Base-by-base conservation (phyloP, 2,113 vertebrate genomes). In the Copsychus sechellarum region DNA sequence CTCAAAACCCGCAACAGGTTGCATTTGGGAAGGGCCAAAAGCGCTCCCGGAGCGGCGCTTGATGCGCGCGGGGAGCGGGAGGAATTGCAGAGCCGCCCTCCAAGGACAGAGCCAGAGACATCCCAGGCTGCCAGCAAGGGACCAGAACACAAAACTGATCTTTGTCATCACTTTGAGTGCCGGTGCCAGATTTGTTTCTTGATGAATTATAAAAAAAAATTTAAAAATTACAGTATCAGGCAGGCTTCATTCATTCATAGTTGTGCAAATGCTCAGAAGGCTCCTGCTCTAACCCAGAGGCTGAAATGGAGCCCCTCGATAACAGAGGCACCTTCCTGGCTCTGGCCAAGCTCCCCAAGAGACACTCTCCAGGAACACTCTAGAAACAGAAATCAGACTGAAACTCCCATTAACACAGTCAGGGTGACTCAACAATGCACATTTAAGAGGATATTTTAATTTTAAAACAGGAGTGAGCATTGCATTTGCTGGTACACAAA, bases 1-100 rank as follows among this genome's bases (percentile, higher is more conserved):
- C 71, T 66, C 34, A 17, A 90, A 8, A 24, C 20, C 61, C 23
- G 69, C 96, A 96, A 95, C 93, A 96, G 78, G 94, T 93, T 86
- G 48, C 67, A 26, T 69, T 84, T 34, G 66, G 70, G 71, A 77
- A 92, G 54, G 31, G 34, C 54, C 38, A 24, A 15, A 54, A 66
- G 54, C 28, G 65, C 50, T 81, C 78, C 38, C 12, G 2, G 73
- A 83, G 43, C 0, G n/a, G 33, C 5, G 76, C 29, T 62, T 66
- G 1, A 0, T 31, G 67, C 3, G 0, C 29, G 2, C 3, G 22
- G 38, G 51, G 33, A 29, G 31, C 0, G 9, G 3, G 53, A 54
- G 69, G 48, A 36, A 64, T 5, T 84, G 64, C 24, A 24, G 20
- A 91, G 65, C 26, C 45, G 25, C 72, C 42, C 45, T 77, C 47